Percentiles rank a stretch among this genome's conserved stretches.
Evolutionary conservation across 2,888 invertebrate species (phyloP).

Genomic region (Dinocampus coccinellae): DNA sequence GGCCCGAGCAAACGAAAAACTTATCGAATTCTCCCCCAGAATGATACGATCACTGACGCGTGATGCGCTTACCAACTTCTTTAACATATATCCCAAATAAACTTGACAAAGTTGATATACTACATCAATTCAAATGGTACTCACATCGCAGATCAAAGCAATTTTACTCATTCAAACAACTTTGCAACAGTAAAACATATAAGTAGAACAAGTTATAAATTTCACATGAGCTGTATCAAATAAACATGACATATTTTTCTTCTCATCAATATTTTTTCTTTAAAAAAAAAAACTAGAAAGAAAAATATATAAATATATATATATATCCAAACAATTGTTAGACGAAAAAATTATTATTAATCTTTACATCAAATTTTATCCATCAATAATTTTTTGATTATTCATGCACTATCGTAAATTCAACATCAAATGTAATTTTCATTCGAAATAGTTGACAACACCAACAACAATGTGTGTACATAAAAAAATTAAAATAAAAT

Average conservation of each 20-base stretch:
- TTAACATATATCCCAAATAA: background rate
- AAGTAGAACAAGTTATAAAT: background rate
- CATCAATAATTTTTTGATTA: too few species aligned
- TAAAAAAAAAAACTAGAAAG: too few species aligned
- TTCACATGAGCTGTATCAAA: background rate
- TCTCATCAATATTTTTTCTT: background rate
- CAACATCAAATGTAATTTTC: too few species aligned
- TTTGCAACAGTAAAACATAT: background rate
- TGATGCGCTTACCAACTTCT: background rate
- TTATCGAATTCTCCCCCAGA: background rate
- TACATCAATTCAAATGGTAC: conserved; percentile 11
- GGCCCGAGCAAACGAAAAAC: background rate
- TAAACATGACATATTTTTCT: background rate
- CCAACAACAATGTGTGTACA: too few species aligned
- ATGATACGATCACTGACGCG: conserved; percentile 6
- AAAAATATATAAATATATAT: too few species aligned
- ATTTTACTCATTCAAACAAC: background rate
- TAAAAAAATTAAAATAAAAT: too few species aligned
- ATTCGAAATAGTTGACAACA: too few species aligned
- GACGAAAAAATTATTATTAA: too few species aligned
- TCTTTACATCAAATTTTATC: too few species aligned
- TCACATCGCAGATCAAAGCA: conserved; percentile 1
- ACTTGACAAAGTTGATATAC: conserved; percentile 1
- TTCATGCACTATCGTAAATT: too few species aligned
- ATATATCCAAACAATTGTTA: too few species aligned